A percentile compares a stretch with the other conserved stretches of the same genome.
Evolutionary conservation across 92 coral and sea anemone species (phyloP).

Genomic region (Epizoanthus ramosus): DNA sequence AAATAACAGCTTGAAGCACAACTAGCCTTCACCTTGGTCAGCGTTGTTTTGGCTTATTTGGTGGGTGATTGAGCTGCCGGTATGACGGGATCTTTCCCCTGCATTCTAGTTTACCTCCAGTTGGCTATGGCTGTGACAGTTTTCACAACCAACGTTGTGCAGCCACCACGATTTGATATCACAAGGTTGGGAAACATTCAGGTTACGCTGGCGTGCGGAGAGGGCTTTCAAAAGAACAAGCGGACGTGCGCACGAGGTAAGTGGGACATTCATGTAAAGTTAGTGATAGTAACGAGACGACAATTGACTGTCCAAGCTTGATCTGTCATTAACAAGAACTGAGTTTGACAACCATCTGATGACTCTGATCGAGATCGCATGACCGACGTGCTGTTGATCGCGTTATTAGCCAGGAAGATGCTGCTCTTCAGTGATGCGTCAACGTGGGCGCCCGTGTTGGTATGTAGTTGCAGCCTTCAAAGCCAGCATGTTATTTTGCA

Average conservation of each 20-base stretch:
- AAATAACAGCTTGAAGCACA: conserved; percentile 5
- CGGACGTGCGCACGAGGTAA: conserved; percentile 27
- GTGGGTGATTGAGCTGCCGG: not conserved
- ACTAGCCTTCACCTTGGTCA: not conserved
- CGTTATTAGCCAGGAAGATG: not conserved
- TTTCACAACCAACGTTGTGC: not conserved
- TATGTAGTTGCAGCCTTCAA: no score
- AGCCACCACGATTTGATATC: conserved; percentile 28
- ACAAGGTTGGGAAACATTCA: conserved; percentile 19
- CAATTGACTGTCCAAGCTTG: no score
- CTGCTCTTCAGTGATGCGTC: no score
- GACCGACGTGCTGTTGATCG: not conserved
- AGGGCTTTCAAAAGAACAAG: conserved; percentile 27
- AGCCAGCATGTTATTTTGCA: no score
- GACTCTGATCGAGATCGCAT: not conserved
- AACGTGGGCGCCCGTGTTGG: no score
- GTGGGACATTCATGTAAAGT: not conserved
- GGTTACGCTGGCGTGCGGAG: conserved; percentile 31
- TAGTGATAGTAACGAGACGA: no score
- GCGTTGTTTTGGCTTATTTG: not conserved
- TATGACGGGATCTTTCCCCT: conserved; percentile 7
- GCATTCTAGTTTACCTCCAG: not conserved
- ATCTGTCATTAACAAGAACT: not conserved
- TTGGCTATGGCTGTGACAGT: not conserved
- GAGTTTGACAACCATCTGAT: not conserved